Conservation (phyloP, 2,797 vertebrate genomes). For the Protonibea diacanthus region DNA sequence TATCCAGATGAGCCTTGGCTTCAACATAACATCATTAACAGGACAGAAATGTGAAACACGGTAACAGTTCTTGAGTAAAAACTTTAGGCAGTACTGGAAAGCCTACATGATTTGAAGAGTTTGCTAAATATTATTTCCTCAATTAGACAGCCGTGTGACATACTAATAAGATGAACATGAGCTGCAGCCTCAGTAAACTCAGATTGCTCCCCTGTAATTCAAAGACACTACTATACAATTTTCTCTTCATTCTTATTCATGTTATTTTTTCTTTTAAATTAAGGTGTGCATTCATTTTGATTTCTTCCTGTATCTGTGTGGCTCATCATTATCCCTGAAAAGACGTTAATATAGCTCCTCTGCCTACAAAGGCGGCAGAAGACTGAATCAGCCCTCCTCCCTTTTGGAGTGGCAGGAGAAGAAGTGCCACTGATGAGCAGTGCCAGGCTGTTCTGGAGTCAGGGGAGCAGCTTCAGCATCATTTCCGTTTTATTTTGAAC, state of each 20-base stretch:
- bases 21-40: background rate
- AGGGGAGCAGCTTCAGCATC: slow-evolving; percentile 23
- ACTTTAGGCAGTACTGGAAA: background rate
- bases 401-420: slow-evolving; percentile 59
- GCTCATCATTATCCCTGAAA: slow-evolving; percentile 61
- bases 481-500: slow-evolving; percentile 54
- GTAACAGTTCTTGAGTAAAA: background rate
- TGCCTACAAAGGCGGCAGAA: slow-evolving; percentile 37
- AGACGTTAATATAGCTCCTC: slow-evolving; percentile 47
- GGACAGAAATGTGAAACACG: background rate
- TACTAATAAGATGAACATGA: slow-evolving; percentile 1
- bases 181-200: background rate
- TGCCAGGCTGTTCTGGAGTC: slow-evolving; percentile 51
- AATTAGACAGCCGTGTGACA: background rate
- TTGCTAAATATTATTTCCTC: background rate
- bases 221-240: slow-evolving; percentile 13
- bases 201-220: slow-evolving; percentile 25
- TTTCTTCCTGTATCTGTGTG: slow-evolving; percentile 44
- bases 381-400: slow-evolving; percentile 54
- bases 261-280: slow-evolving; percentile 22
- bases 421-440: slow-evolving; percentile 74
- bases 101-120: background rate
- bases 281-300: slow-evolving; percentile 51
- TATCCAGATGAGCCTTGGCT: background rate
- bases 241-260: slow-evolving; percentile 25